Base-by-base conservation (phyloP, 2,113 vertebrate genomes). In the Taurulus bubalis region DNA sequence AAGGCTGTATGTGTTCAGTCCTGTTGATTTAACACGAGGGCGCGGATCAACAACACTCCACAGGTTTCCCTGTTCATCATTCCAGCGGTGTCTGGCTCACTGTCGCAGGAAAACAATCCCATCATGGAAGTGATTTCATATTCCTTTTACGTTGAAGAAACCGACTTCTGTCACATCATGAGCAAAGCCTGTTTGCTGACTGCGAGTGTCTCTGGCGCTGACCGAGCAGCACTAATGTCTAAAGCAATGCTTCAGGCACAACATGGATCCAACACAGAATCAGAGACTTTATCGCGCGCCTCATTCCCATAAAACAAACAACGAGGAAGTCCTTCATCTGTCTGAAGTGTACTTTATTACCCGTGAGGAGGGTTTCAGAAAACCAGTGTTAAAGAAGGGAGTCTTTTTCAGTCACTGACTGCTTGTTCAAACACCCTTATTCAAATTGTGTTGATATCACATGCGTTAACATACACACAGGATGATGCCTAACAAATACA, bases 311-410 rank as follows among this genome's bases (percentile, higher is more conserved):
- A n/a, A 87, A 83, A 84, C 40, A 83, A 59, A 82, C 53, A 59
- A 82, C 53, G 32, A 77, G n/a, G 26, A 68, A 42, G n/a, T 42
- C 69, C 28, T 71, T 69, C 9, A 51, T 90, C 80, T 76, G 64
- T 83, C 60, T 75, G 15, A 64, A 75, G 81, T 77, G 65, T 84
- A 85, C 76, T 93, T 94, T 94, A 93, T 93, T 90, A 73, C 56
- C 70, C 72, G 71, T 72, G 63, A 86, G 53, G 68, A 69, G 32
- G 59, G 26, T 49, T 82, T 83, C 51, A 62, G 68, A 77, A 85
- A 89, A 87, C 38, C 55, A 68, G 69, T 76, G 85, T 45, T 51
- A 70, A 84, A 75, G 26, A 45, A 38, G 45, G n/a, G 74, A 74
- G 18, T 77, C 65, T 64, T 2, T 68, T 71, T 69, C 75, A 47